A percentile compares a stretch with the other conserved stretches of the same genome.
Conservation (phyloP, 1,140 invertebrate species). For the Euura saliciscinereae region DNA sequence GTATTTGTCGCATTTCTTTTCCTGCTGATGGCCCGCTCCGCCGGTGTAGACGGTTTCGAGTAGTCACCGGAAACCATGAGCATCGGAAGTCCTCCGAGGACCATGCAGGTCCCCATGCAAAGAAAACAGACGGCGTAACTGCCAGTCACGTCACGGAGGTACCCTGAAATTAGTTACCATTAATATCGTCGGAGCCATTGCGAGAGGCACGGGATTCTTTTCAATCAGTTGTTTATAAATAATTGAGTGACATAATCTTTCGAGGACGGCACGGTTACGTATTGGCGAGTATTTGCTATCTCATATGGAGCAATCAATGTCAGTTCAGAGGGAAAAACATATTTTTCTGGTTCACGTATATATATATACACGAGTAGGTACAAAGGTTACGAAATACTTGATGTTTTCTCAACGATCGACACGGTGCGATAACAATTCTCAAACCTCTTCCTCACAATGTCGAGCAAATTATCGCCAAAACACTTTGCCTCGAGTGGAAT, state of each 20-base stretch:
- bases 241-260: neutral
- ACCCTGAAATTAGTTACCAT: slow-evolving; percentile 55
- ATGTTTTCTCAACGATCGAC: too few relatives aligned
- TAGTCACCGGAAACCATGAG: slow-evolving; percentile 60
- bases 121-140: slow-evolving; percentile 74
- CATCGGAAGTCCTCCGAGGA: slow-evolving; percentile 69
- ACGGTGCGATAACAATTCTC: too few relatives aligned
- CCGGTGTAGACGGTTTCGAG: slow-evolving; percentile 55
- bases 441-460: too few relatives aligned
- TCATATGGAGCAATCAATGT: too few relatives aligned
- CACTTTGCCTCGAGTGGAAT: too few relatives aligned
- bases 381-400: too few relatives aligned
- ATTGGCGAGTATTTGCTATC: too few relatives aligned
- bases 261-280: too few relatives aligned
- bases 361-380: too few relatives aligned
- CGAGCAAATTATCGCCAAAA: too few relatives aligned
- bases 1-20: neutral
- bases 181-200: neutral
- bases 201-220: neutral
- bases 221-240: neutral
- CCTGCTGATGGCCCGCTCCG: slow-evolving; percentile 33
- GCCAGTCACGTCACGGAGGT: slow-evolving; percentile 71
- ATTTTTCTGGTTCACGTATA: neutral
- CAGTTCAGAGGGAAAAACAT: too few relatives aligned
- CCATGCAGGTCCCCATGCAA: slow-evolving; percentile 79